Evolutionary conservation across 2,888 invertebrate species (phyloP).

Genomic region (Eupithecia abbreviata): DNA sequence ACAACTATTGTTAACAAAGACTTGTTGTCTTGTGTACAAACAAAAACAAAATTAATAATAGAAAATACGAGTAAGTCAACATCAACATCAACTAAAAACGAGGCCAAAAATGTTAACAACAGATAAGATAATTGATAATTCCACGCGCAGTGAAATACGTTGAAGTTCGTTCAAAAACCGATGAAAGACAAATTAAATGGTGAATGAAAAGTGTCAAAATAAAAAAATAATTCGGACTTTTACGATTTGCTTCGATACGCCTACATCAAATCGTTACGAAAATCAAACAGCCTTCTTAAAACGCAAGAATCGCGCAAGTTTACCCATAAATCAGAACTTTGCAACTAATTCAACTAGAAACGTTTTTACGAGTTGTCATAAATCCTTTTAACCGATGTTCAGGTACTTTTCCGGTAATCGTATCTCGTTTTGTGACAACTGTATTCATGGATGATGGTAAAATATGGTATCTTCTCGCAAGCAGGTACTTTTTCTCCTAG

Average conservation of each 20-base stretch:
- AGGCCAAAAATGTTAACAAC: not conserved
- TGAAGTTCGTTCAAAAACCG: not conserved
- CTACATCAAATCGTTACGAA: constrained; percentile 8
- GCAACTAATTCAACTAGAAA: constrained; percentile 69
- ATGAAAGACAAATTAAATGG: not conserved
- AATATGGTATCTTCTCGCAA: not conserved
- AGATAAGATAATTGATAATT: no score
- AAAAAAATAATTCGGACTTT: not conserved
- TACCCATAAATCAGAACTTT: constrained; percentile 69
- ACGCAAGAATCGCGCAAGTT: constrained; percentile 50
- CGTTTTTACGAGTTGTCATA: constrained; percentile 70
- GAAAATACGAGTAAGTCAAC: not conserved
- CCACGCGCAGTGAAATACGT: not conserved
- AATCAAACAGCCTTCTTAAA: constrained; percentile 17
- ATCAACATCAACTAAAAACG: not conserved
- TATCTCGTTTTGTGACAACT: constrained; percentile 21
- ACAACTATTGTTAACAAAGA: not conserved
- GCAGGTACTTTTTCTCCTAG: no score
- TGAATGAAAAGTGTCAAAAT: not conserved
- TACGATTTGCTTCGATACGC: not conserved
- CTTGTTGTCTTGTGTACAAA: not conserved
- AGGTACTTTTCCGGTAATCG: constrained; percentile 26
- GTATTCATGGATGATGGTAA: not conserved
- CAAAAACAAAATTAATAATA: not conserved
- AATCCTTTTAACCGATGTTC: constrained; percentile 63